Percentiles rank a stretch among this genome's conserved stretches.
Evolutionary conservation across 2,797 vertebrate genomes (phyloP).

Genomic region (Mus minutoides): DNA sequence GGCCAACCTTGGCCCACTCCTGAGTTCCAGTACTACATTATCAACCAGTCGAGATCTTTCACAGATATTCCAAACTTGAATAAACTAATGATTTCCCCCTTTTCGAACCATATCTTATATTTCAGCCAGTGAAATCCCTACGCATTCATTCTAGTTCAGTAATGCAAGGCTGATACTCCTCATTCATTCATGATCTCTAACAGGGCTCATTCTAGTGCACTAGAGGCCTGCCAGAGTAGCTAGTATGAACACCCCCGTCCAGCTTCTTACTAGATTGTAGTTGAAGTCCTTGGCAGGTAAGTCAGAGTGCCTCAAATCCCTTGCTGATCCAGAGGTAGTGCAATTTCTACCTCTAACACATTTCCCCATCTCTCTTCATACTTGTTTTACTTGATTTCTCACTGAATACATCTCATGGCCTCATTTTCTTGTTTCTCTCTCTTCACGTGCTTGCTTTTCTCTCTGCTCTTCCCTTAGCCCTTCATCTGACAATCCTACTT

Average conservation of each 20-base stretch:
- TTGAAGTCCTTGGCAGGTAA: background rate
- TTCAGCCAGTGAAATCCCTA: background rate
- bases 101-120: background rate
- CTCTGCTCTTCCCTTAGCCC: background rate
- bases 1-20: background rate
- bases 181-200: background rate
- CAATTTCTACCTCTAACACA: background rate
- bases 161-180: background rate
- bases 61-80: background rate
- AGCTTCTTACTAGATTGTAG: background rate
- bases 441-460: background rate
- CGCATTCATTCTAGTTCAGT: background rate
- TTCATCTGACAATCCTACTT: background rate
- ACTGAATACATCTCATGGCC: background rate
- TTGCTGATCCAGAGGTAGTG: background rate
- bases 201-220: background rate
- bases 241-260: background rate
- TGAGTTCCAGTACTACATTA: background rate
- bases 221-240: background rate
- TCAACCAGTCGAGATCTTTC: background rate
- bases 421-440: background rate
- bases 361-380: background rate
- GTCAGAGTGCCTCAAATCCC: slow-evolving; percentile 3
- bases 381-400: background rate
- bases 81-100: slow-evolving; percentile 11